A percentile compares a stretch with the other conserved stretches of the same genome.
phyloP scores from a whole-genome alignment of 2,797 vertebrate genomes.

The Lophotriccus pileatus region DNA sequence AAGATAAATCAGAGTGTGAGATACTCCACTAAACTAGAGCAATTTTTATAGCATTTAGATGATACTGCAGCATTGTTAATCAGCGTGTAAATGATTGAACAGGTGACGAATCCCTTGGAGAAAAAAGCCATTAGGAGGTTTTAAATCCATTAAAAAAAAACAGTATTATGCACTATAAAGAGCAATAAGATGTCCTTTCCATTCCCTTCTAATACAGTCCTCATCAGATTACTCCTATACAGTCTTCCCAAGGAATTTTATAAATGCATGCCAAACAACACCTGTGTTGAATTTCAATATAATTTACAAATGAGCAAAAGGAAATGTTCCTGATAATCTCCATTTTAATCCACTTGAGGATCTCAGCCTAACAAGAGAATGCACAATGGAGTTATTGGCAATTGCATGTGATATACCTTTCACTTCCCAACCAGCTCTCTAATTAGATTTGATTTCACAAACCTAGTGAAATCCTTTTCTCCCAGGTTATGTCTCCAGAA shows the following conservation, averaged over 20 bases:
- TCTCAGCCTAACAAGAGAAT: background rate
- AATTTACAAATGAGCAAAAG: background rate
- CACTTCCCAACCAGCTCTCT: background rate
- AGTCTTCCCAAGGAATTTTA: slow-evolving; percentile 14
- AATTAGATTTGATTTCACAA: background rate
- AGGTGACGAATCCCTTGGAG: slow-evolving; percentile 60
- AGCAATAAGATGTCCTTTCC: slow-evolving; percentile 42
- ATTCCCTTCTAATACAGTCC: background rate
- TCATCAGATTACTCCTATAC: background rate
- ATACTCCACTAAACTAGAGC: slow-evolving; percentile 56
- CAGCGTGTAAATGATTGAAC: slow-evolving; percentile 65
- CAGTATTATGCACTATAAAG: slow-evolving; percentile 37
- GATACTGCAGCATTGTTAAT: slow-evolving; percentile 55
- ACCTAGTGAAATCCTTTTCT: background rate
- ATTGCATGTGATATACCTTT: background rate
- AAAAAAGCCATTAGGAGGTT: slow-evolving; percentile 52
- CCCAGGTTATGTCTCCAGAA: background rate
- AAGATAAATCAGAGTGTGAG: slow-evolving; percentile 61
- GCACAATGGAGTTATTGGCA: background rate
- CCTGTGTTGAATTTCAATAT: background rate
- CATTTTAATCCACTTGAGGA: background rate
- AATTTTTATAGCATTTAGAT: slow-evolving; percentile 67
- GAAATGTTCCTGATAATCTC: background rate
- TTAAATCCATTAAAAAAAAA: slow-evolving; percentile 1
- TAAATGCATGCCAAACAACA: background rate